These are phyloP conservation scores for Peromyscus nudipes DNA, from an alignment of 2,797 vertebrate species.

Conservation along the genomic window DNA sequence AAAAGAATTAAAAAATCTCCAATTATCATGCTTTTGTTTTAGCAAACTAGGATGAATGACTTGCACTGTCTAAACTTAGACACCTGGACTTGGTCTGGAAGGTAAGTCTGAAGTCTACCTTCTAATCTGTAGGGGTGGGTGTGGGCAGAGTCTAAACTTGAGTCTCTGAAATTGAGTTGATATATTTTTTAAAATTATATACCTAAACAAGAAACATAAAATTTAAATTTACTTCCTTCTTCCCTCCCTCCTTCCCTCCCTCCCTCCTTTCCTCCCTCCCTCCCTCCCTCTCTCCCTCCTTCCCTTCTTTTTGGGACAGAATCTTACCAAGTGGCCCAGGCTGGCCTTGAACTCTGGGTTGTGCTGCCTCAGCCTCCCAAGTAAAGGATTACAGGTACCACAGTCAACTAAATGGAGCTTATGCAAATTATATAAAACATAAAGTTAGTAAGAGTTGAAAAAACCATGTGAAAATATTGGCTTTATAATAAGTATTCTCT, in stretches of 20 bases:
- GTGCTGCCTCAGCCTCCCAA: not conserved
- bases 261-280: too few relatives aligned
- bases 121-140: not conserved
- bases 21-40: constrained; percentile 82
- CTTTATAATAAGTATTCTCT: constrained; percentile 20
- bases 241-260: too few relatives aligned
- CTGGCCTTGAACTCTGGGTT: not conserved
- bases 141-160: not conserved
- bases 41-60: constrained; percentile 96
- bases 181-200: constrained; percentile 52
- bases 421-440: constrained; percentile 11
- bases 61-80: constrained; percentile 95
- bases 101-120: constrained; percentile 87
- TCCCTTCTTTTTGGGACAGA: not conserved
- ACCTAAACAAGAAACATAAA: constrained; percentile 44
- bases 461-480: not conserved
- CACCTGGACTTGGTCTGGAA: constrained; percentile 96
- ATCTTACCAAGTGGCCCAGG: not conserved
- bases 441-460: constrained; percentile 28
- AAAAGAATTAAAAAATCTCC: constrained; percentile 55
- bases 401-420: not conserved
- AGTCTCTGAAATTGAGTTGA: not conserved
- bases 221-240: not conserved
- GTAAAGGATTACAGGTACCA: not conserved
- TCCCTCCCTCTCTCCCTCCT: not conserved